Base-by-base conservation (phyloP, 2,888 invertebrate species). In the Synergus japonicus region DNA sequence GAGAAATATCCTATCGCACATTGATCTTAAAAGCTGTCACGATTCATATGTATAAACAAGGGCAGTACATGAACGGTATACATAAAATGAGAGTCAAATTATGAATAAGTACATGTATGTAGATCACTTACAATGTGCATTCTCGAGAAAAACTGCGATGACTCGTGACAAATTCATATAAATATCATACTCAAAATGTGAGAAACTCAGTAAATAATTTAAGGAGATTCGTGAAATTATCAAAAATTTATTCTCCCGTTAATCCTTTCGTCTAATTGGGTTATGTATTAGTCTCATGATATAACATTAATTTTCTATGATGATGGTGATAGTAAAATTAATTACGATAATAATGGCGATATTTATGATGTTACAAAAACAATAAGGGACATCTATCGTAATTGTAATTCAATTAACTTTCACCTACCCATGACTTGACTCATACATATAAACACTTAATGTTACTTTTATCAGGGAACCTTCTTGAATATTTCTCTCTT, bases 1-100 rank as follows among this genome's bases (percentile, higher is more conserved):
- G 82, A 85, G 84, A 83, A 83, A 83, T 84, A 83, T 80, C 82
- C 82, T 84, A 83, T 83, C 84, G 83, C 83, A 83, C 82, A 84
- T 86, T 83, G 85, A 86, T 83, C 85, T 83, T 85, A 85, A 81
- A 84, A 84, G 83, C 83, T 79, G 83, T 80, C 82, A 81, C 73
- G 79, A 81, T 84, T 84, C 82, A 80, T 83, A 37, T 37, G 37
- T 37, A 85, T 81, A 86, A 86, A 88, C 79, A 69, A 78, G 78
- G 77, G 64, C 78, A 81, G 81, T 82, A 81, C 85, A 83, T 78
- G 84, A 84, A 80, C 81, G 82, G 81, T 78, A 78, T 83, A 80
- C 82, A 83, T 83, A 84, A 84, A 83, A 83, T 81, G 77, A 67
- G 54, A 82, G 82, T 73, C 77, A 81, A 69, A 65, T 58, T 60